Evolutionary conservation across 2,888 invertebrate species (phyloP).

Genomic region (Zaprionus bogoriensis): DNA sequence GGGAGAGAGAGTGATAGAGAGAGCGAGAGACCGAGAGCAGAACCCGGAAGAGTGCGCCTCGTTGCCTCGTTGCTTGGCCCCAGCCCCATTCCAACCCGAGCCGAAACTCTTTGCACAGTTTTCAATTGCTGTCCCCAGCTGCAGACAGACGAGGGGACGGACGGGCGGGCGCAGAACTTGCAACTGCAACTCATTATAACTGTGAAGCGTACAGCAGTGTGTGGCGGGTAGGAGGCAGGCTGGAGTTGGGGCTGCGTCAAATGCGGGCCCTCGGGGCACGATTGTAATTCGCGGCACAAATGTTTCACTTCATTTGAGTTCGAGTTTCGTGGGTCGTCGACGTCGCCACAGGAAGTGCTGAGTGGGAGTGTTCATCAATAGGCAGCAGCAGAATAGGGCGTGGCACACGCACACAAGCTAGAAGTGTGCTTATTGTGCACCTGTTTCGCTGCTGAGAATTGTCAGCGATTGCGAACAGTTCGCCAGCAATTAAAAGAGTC

Average conservation of each 20-base stretch:
- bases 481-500: conserved; percentile 45
- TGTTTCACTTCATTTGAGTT: conserved; percentile 77
- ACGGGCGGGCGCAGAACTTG: conserved; percentile 61
- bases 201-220: conserved; percentile 34
- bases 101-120: conserved; percentile 46
- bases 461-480: conserved; percentile 5
- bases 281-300: conserved; percentile 77
- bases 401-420: conserved; percentile 9
- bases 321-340: conserved; percentile 64
- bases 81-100: not conserved
- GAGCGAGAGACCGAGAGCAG: conserved; percentile 16
- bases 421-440: conserved; percentile 32
- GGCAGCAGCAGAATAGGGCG: conserved; percentile 28
- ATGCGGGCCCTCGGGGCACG: conserved; percentile 56
- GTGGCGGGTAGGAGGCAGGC: not conserved
- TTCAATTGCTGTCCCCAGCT: conserved; percentile 55
- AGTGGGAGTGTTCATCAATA: conserved; percentile 51
- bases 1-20: not conserved
- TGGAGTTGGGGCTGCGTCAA: conserved; percentile 13
- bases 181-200: conserved; percentile 77
- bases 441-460: conserved; percentile 36
- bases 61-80: conserved; percentile 22
- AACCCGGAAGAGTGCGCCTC: conserved; percentile 69
- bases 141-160: conserved; percentile 6
- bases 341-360: conserved; percentile 66